Conservation (phyloP, 2,888 invertebrate genomes). For the Scelioninae gen. 1 region DNA sequence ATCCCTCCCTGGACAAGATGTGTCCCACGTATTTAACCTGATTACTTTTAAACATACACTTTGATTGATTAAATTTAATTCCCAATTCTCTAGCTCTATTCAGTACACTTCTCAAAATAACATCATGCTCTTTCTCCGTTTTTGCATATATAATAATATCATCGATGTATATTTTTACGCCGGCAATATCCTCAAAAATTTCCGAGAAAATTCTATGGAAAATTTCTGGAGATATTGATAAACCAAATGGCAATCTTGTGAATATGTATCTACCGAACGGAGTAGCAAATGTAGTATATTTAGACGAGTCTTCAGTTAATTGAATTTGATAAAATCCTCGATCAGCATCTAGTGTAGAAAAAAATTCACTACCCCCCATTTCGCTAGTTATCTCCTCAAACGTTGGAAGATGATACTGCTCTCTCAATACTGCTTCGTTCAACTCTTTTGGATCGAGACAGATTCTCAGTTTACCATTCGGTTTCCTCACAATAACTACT, state of each 20-base stretch:
- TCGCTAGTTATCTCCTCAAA: conserved; percentile 5
- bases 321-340: conserved; percentile 66
- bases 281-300: background rate
- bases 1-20: conserved; percentile 55
- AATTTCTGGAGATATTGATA: conserved; percentile 49
- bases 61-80: conserved; percentile 61
- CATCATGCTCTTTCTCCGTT: conserved; percentile 29
- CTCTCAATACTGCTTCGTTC: conserved; percentile 2
- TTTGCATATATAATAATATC: conserved; percentile 67
- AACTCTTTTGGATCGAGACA: conserved; percentile 74
- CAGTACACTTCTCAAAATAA: conserved; percentile 42
- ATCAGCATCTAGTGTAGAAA: conserved; percentile 55
- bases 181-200: conserved; percentile 59
- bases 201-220: conserved; percentile 22
- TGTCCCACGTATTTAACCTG: conserved; percentile 64
- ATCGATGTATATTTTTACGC: conserved; percentile 31
- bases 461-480: conserved; percentile 69
- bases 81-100: conserved; percentile 42
- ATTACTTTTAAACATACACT: conserved; percentile 55
- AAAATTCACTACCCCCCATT: background rate
- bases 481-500: conserved; percentile 62
- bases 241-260: conserved; percentile 4
- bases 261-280: conserved; percentile 1
- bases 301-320: conserved; percentile 65
- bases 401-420: background rate